Evolutionary conservation across 1,140 invertebrate species (phyloP), one percentile per base, ranked within the genome.

Genomic region (Camponotus vicinus): DNA sequence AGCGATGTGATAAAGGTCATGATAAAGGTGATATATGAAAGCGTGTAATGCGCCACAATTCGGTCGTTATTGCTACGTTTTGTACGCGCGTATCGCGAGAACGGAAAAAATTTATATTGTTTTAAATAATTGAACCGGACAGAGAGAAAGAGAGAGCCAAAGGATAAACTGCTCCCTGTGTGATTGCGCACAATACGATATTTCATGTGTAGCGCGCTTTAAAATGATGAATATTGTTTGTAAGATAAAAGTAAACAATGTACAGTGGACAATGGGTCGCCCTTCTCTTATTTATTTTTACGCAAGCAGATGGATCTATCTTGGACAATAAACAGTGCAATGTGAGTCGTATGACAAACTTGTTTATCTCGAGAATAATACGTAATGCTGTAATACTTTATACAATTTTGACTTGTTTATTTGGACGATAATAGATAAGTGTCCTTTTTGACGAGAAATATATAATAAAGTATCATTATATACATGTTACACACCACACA

Each of bases 221-320:
- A 69, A 79, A 37, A 52, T 37, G 32, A 6, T 64, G 59, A 66
- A 66, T n/a, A 70, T 69, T 70, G 34, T 70, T 80, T 34, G 21
- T 57, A 37, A 63, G 15, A 8, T 8, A 63, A 21, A 18, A 61
- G 2, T 45, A 13, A 27, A 83, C 45, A 27, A 83, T 75, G 69
- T 73, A 63, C 27, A 45, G 55, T 37, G 15, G 15, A 52, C 49
- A 15, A 52, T 52, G 49, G 15, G 18, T 49, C 13, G 6, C 8
- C 40, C 18, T 83, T 21, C 18, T 83, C 13, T 45, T 71, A 34
- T 6, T 71, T 42, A 18, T 82, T 73, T n/a, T 82, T 5, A 0
- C 59, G 13, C 52, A 15, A 1, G 32, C 15, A 42, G 34, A 42
- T 80, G 78, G 61, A 79, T 52, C 55, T 49, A n/a, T 1, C 0